A percentile compares a stretch with the other conserved stretches of the same genome.
Evolutionary conservation across 2,888 invertebrate genomes (phyloP).

Genomic region (Thymelicus acteon): DNA sequence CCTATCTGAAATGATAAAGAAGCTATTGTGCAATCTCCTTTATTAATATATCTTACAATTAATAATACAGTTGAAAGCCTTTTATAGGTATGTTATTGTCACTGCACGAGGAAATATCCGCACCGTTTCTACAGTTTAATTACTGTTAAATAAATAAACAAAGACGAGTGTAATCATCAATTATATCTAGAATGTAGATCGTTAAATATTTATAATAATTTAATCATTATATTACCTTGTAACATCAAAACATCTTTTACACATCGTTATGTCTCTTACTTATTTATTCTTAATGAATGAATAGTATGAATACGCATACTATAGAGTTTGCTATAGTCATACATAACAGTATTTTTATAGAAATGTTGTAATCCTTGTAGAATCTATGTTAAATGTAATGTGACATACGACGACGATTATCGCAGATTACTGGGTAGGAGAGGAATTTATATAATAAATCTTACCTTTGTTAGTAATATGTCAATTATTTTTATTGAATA

Average conservation of each 20-base stretch:
- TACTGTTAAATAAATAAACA: not conserved
- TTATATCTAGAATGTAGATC: too few species aligned
- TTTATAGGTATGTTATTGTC: not conserved
- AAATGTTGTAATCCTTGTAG: slow-evolving; percentile 12
- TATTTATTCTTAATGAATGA: not conserved
- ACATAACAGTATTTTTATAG: not conserved
- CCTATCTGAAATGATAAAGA: too few species aligned
- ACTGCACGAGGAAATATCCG: slow-evolving; percentile 16
- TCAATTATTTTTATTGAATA: not conserved
- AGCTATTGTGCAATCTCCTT: not conserved
- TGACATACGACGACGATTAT: not conserved
- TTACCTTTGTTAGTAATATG: too few species aligned
- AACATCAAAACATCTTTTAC: too few species aligned
- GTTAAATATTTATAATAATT: too few species aligned
- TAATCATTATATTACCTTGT: too few species aligned
- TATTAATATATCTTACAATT: not conserved
- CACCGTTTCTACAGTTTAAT: slow-evolving; percentile 6
- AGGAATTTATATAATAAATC: too few species aligned
- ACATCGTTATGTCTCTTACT: too few species aligned
- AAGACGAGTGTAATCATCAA: too few species aligned
- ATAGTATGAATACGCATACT: not conserved
- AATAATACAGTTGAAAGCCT: slow-evolving; percentile 18
- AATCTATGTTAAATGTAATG: not conserved
- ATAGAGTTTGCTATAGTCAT: slow-evolving; percentile 1
- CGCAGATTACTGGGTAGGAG: not conserved